Base-by-base conservation (phyloP, 2,797 vertebrate genomes). In the Pyrrhura leucotis region DNA sequence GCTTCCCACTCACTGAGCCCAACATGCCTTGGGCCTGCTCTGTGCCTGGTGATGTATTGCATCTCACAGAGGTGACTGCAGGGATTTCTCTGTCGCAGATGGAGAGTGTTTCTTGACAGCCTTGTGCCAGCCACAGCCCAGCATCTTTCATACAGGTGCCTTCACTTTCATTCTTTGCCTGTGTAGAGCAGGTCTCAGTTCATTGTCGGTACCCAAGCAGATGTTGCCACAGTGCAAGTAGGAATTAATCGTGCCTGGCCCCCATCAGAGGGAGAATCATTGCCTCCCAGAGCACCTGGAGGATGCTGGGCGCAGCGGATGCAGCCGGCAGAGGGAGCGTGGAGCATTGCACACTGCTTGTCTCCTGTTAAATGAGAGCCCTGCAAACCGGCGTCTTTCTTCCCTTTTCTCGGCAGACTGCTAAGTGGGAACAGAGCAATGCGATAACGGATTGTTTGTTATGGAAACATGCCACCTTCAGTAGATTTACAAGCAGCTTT, bases 401-500 rank as follows among this genome's bases (percentile, higher is more conserved):
- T 51, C 58, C 65, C 18, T 42, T 22, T 35, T 54, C 66, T 26
- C 61, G 1, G 39, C 76, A 10, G 61, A 39, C 50, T 2, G 47
- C 92, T 65, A 84, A 90, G 45, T 35, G 87, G 85, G 79, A 90
- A 65, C 75, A 16, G 68, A 75, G 85, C 77, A 21, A 12, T 6
- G 45, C 56, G 77, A 95, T 94, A 95, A 79, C 23, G 16, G 71
- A 23, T 54, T 97, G 94, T 92, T 97, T 96, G 35, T 93, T 76
- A 31, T 95, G 97, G 96, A 96, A 96, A 93, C 83, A 58, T 42
- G 92, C 91, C 95, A 33, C 85, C 72, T 85, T 3, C 16, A 10
- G 79, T 35, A 91, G 93, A 93, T 96, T 97, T 96, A 93, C 85
- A 96, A 63, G 90, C 95, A 91, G 91, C 75, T 93, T 59, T 44